Conservation (phyloP, 1,140 invertebrate genomes). For the Nylanderia fulva region DNA sequence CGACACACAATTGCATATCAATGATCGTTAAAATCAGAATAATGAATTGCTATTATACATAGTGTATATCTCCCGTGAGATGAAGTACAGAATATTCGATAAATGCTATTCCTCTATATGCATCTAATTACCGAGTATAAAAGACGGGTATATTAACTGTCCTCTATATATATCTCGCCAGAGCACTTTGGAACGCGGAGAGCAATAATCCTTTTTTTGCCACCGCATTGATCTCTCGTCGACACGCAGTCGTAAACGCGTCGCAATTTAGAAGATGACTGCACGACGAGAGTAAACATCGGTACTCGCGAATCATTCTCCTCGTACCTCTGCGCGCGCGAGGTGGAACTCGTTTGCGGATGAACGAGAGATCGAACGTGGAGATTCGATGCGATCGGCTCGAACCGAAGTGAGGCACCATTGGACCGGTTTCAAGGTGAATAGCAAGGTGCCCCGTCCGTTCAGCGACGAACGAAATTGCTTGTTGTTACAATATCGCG, state of each 20-base stretch:
- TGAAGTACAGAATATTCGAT: background rate
- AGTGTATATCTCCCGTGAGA: background rate
- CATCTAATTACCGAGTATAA: conserved; percentile 42
- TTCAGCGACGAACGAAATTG: conserved; percentile 64
- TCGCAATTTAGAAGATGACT: conserved; percentile 76
- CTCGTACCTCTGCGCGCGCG: conserved; percentile 65
- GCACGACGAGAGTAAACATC: conserved; percentile 74
- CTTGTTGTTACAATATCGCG: conserved; percentile 60
- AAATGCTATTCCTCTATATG: background rate
- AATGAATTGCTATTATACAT: conserved; percentile 12
- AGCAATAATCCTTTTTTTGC: conserved; percentile 69
- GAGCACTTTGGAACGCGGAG: conserved; percentile 25
- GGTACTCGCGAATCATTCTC: conserved; percentile 73
- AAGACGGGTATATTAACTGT: conserved; percentile 13
- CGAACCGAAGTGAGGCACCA: conserved; percentile 51
- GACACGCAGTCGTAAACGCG: conserved; percentile 71
- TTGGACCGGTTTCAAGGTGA: conserved; percentile 75
- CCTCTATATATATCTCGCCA: background rate
- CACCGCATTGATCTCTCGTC: conserved; percentile 66
- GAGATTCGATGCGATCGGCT: conserved; percentile 73
- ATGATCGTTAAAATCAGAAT: conserved; percentile 11
- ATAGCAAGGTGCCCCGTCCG: conserved; percentile 69
- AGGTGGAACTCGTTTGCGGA: conserved; percentile 70
- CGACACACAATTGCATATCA: background rate
- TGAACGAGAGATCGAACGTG: conserved; percentile 72